These are phyloP conservation scores for Drosophila mojavensis DNA, from an alignment of 1,140 invertebrate species.

Conservation along the genomic window DNA sequence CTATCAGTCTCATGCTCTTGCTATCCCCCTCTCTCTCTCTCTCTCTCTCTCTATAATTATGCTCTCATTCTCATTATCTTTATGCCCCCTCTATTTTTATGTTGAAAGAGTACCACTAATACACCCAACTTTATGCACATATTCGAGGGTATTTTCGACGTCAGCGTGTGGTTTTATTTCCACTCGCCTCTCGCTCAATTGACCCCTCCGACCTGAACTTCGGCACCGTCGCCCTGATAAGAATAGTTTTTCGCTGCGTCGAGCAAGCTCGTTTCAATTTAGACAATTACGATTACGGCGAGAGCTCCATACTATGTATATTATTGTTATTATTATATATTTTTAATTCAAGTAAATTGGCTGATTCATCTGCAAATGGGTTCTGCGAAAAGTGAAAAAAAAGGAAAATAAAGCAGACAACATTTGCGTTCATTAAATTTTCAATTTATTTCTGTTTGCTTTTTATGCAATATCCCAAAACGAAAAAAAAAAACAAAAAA, in stretches of 20 bases:
- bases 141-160: conserved; percentile 42
- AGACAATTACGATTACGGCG: conserved; percentile 68
- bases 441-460: conserved; percentile 7
- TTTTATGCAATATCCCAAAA: conserved; percentile 36
- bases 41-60: neutral
- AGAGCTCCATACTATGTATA: conserved; percentile 24
- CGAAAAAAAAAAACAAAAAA: conserved; percentile 22
- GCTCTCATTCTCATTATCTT: neutral
- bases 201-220: conserved; percentile 66
- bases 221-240: conserved; percentile 52
- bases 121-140: neutral
- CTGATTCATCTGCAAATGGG: conserved; percentile 64
- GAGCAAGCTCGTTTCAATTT: conserved; percentile 59
- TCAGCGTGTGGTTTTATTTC: conserved; percentile 37
- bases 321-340: conserved; percentile 51
- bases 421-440: conserved; percentile 21
- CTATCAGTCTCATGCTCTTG: no score
- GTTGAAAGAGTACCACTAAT: neutral
- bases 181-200: conserved; percentile 46
- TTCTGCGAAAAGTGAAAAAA: conserved; percentile 17
- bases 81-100: neutral
- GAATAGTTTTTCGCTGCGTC: conserved; percentile 18
- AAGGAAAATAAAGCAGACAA: no score
- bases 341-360: conserved; percentile 70
- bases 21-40: no score